phyloP scores from a whole-genome alignment of 2,113 vertebrate species.

The Epinephelus fuscoguttatus region DNA sequence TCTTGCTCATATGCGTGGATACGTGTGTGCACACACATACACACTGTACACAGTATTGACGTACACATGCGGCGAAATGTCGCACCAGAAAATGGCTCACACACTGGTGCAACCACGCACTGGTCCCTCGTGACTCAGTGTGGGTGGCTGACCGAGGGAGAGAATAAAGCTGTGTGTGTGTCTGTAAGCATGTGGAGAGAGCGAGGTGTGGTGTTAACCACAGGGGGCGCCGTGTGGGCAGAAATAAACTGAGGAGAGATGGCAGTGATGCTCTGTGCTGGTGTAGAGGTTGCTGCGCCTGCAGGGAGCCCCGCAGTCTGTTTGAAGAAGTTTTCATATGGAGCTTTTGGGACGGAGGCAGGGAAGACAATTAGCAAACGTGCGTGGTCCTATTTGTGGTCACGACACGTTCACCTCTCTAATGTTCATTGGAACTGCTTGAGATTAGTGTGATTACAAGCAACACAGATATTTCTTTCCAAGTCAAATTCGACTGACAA shows the following conservation, averaged over 20 bases:
- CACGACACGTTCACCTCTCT: background rate
- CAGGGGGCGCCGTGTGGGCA: slow-evolving; percentile 48
- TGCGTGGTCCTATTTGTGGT: background rate
- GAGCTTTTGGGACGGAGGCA: background rate
- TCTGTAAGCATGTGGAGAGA: slow-evolving; percentile 32
- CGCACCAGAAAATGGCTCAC: slow-evolving; percentile 46
- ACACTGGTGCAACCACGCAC: slow-evolving; percentile 37
- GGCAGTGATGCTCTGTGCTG: slow-evolving; percentile 26
- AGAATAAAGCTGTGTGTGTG: slow-evolving; percentile 42
- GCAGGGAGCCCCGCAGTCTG: slow-evolving; percentile 29
- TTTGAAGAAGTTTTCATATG: slow-evolving; percentile 24
- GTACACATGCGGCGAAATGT: slow-evolving; percentile 36
- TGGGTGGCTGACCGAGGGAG: slow-evolving; percentile 67
- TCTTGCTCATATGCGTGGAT: slow-evolving; percentile 13
- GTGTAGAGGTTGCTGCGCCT: slow-evolving; percentile 36
- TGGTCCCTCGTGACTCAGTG: slow-evolving; percentile 45
- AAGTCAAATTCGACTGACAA: background rate
- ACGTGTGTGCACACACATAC: slow-evolving; percentile 2
- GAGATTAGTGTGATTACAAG: background rate
- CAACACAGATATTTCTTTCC: background rate
- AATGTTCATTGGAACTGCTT: background rate
- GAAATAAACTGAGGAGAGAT: slow-evolving; percentile 28
- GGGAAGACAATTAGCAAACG: background rate
- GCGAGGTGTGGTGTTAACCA: slow-evolving; percentile 44
- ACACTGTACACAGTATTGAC: background rate